Evolutionary conservation across 2,888 invertebrate species (phyloP).

Genomic region (Rambutsinella grinnellia): DNA sequence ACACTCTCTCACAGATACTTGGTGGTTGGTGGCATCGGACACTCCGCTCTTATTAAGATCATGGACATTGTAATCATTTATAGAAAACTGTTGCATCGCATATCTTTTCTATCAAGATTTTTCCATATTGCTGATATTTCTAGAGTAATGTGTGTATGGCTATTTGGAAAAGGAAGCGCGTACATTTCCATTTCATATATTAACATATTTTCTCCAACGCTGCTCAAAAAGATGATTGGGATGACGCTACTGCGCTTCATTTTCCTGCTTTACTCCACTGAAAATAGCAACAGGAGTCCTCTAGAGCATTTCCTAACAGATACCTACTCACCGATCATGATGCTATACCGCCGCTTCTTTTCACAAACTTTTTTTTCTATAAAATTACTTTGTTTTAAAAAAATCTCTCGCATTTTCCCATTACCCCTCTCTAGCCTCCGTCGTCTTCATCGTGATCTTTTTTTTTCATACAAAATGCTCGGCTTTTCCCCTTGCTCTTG

Average conservation of each 20-base stretch:
- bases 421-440: not conserved
- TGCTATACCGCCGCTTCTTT: not conserved
- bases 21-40: too few relatives aligned
- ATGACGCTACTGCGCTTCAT: slow-evolving; percentile 8
- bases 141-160: not conserved
- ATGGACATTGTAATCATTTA: too few relatives aligned
- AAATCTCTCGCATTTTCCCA: not conserved
- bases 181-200: slow-evolving; percentile 8
- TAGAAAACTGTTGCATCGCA: slow-evolving; percentile 10
- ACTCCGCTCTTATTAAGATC: too few relatives aligned
- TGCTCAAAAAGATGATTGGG: too few relatives aligned
- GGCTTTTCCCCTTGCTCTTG: not conserved
- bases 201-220: too few relatives aligned
- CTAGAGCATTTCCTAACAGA: slow-evolving; percentile 12
- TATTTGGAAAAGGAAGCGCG: too few relatives aligned
- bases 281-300: slow-evolving; percentile 53
- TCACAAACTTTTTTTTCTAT: not conserved
- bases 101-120: not conserved
- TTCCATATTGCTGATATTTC: not conserved
- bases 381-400: not conserved
- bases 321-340: not conserved
- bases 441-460: not conserved
- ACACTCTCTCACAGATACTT: too few relatives aligned
- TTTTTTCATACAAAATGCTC: not conserved
- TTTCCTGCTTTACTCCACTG: slow-evolving; percentile 32